Evolutionary conservation across 2,797 vertebrate species (phyloP), one percentile per base, ranked within the genome.

Genomic region (Notolepis coatsorum): DNA sequence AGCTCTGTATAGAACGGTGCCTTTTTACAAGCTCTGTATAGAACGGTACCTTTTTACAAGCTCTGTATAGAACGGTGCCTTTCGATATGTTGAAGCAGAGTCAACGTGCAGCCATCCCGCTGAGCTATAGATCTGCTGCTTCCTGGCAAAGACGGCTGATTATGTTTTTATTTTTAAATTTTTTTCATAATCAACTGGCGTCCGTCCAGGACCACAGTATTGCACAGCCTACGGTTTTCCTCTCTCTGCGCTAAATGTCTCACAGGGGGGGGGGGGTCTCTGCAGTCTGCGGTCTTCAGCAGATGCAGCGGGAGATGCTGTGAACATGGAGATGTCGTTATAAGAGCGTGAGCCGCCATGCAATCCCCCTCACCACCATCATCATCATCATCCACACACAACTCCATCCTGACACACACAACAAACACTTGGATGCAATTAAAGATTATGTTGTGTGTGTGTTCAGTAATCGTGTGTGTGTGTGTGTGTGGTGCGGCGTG

Each of bases 131-230:
- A 72, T 79, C 80, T 85, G 71, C 79, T 75, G n/a, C n/a, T 46
- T 50, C 65, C 71, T 71, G 67, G 68, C 61, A 41, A 71, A n/a
- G n/a, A n/a, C n/a, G n/a, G n/a, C n/a, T n/a, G n/a, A n/a, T n/a
- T n/a, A n/a, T n/a, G n/a, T n/a, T n/a, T n/a, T n/a, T n/a, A n/a
- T n/a, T n/a, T n/a, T n/a, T 83, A 76, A 33, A 24, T 60, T 71
- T 81, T 65, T 60, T 71, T 81, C 63, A 80, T 81, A 86, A 88
- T 88, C 81, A 89, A 83, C 76, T 87, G 86, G 81, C 76, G 51
- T 0, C 20, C 43, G 54, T 82, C 86, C 85, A 84, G 74, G 17
- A 2, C 28, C 7, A 1, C 10, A 28, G 21, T 28, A 12, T 33
- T 20, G 10, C 28, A 54, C 42, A 51, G 25, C 81, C 76, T 66